Conservation (phyloP, 1,140 invertebrate genomes). For the Achroia grisella region DNA sequence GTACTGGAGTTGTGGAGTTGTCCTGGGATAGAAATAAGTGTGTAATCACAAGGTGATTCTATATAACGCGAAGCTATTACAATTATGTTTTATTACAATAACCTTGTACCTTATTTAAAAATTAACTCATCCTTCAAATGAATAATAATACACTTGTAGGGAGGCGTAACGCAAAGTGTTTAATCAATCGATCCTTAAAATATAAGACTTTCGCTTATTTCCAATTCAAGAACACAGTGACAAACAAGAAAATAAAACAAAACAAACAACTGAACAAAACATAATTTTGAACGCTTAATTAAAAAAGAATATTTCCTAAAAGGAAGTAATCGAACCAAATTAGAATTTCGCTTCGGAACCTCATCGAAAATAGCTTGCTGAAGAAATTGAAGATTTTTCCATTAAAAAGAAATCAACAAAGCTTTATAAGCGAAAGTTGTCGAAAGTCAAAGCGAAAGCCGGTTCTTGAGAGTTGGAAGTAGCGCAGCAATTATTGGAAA, state of each 20-base stretch:
- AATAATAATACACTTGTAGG: too few relatives aligned
- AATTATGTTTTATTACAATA: too few relatives aligned
- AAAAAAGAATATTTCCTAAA: background rate
- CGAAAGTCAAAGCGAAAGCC: constrained; percentile 13
- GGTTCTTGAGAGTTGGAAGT: constrained; percentile 15
- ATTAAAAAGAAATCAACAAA: constrained; percentile 15
- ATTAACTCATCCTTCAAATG: too few relatives aligned
- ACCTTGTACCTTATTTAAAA: too few relatives aligned
- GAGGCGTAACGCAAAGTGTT: too few relatives aligned
- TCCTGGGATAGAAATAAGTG: too few relatives aligned
- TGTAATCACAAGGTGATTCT: too few relatives aligned
- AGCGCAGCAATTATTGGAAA: constrained; percentile 35
- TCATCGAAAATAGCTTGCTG: background rate
- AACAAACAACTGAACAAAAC: background rate
- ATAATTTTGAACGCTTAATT: background rate
- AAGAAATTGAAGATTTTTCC: constrained; percentile 12
- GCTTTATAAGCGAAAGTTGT: constrained; percentile 9
- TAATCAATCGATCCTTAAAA: too few relatives aligned
- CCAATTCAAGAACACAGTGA: too few relatives aligned
- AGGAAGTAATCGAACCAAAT: constrained; percentile 2
- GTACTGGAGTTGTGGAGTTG: too few relatives aligned
- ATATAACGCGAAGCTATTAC: too few relatives aligned
- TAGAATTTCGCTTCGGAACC: constrained; percentile 1
- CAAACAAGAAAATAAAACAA: background rate
- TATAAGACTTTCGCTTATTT: too few relatives aligned